phyloP scores from a whole-genome alignment of 2,888 invertebrate species.

The Scaptomyza flava region DNA sequence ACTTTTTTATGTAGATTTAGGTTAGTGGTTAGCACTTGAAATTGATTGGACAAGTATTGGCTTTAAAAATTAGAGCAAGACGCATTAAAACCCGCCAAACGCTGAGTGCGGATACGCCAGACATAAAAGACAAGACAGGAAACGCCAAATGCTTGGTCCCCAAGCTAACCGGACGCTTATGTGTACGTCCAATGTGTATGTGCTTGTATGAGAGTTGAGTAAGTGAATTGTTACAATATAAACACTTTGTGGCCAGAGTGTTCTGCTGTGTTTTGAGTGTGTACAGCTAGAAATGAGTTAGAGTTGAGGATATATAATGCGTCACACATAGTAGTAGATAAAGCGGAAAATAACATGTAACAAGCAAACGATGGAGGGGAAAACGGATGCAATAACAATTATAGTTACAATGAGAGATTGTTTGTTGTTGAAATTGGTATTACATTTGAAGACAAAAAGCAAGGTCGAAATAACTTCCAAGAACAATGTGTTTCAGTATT shows the following conservation, averaged over 20 bases:
- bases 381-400: background rate
- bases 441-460: too few species aligned
- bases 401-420: background rate
- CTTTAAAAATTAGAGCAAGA: constrained; percentile 71
- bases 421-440: background rate
- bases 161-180: constrained; percentile 36
- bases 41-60: constrained; percentile 78
- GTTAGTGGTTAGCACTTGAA: constrained; percentile 65
- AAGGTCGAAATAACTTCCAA: background rate
- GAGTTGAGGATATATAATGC: background rate
- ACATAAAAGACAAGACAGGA: constrained; percentile 64
- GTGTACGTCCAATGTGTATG: constrained; percentile 6
- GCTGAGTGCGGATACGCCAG: constrained; percentile 45
- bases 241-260: constrained; percentile 57
- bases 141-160: constrained; percentile 32
- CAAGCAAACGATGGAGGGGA: background rate
- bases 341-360: background rate
- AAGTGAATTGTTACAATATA: constrained; percentile 64
- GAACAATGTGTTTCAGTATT: too few species aligned
- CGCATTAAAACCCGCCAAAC: constrained; percentile 62
- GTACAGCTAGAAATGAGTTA: too few species aligned
- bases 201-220: constrained; percentile 9
- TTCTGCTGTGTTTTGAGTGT: background rate
- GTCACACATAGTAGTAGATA: background rate
- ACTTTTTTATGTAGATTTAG: constrained; percentile 71